phyloP scores from a whole-genome alignment of 2,113 vertebrate genomes.

The Reinhardtius hippoglossoides region DNA sequence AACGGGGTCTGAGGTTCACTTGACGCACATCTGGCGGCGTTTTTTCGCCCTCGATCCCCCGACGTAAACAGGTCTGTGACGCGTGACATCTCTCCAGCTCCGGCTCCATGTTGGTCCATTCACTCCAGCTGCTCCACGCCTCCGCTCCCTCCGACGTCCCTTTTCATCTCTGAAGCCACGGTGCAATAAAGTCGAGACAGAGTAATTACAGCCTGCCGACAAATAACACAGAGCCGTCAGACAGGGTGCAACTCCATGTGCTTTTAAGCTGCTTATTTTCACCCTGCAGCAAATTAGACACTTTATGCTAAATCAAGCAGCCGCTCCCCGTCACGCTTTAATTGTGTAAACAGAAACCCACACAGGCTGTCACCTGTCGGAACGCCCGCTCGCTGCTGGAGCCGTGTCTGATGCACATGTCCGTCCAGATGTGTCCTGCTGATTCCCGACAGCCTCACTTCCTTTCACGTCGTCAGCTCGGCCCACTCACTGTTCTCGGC shows the following conservation, averaged over 20 bases:
- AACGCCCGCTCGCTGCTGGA: not conserved
- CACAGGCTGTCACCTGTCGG: conserved; percentile 20
- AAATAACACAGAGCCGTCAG: conserved; percentile 51
- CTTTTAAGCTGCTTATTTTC: conserved; percentile 69
- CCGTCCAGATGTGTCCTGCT: no score
- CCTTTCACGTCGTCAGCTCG: not conserved
- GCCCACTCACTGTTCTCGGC: no score
- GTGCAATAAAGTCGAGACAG: conserved; percentile 61
- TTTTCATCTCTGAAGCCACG: conserved; percentile 37
- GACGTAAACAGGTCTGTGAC: conserved; percentile 24
- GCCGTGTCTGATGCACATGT: no score
- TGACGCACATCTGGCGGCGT: no score
- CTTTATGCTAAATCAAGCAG: conserved; percentile 61
- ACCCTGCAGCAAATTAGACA: conserved; percentile 59
- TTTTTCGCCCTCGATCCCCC: not conserved
- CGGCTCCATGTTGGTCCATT: conserved; percentile 17
- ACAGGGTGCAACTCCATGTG: conserved; percentile 52
- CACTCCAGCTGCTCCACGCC: conserved; percentile 27
- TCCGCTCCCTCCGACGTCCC: conserved; percentile 8
- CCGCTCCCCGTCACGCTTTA: conserved; percentile 54
- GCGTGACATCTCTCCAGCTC: conserved; percentile 4
- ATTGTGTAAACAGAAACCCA: conserved; percentile 64
- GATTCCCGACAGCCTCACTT: not conserved
- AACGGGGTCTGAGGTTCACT: not conserved
- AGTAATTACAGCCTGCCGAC: conserved; percentile 63